These are phyloP conservation scores for Melanchra persicariae DNA, from an alignment of 2,888 invertebrate genomes.

Conservation along the genomic window DNA sequence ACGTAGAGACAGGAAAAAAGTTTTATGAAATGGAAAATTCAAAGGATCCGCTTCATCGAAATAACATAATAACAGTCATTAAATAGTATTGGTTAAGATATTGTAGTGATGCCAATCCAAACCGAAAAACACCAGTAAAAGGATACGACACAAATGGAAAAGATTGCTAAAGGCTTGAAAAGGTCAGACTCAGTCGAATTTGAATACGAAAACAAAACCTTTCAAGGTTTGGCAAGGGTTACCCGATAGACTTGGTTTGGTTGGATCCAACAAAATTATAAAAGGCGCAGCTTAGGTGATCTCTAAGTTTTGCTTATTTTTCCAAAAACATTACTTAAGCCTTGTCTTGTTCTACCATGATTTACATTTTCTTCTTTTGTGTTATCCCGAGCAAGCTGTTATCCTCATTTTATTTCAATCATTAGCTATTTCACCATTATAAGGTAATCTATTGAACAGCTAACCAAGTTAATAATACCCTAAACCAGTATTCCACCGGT, in stretches of 20 bases:
- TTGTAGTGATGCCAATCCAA: neutral
- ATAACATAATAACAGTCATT: neutral
- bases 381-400: neutral
- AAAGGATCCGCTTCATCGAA: neutral
- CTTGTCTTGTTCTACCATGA: too few relatives aligned
- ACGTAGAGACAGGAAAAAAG: conserved; percentile 21
- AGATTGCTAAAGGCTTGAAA: neutral
- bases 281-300: neutral
- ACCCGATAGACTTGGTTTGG: neutral
- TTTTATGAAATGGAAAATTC: conserved; percentile 22
- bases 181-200: conserved; percentile 7
- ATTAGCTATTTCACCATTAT: neutral
- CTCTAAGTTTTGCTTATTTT: neutral
- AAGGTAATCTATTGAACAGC: neutral
- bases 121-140: neutral
- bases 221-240: neutral
- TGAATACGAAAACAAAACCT: neutral
- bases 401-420: neutral
- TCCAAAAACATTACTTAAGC: neutral
- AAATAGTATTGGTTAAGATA: neutral
- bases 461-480: conserved; percentile 49
- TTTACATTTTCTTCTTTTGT: neutral
- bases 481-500: conserved; percentile 66
- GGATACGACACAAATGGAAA: conserved; percentile 8
- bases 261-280: neutral